Base-by-base conservation (phyloP, 1,140 invertebrate species). In the Anastatus disparis region DNA sequence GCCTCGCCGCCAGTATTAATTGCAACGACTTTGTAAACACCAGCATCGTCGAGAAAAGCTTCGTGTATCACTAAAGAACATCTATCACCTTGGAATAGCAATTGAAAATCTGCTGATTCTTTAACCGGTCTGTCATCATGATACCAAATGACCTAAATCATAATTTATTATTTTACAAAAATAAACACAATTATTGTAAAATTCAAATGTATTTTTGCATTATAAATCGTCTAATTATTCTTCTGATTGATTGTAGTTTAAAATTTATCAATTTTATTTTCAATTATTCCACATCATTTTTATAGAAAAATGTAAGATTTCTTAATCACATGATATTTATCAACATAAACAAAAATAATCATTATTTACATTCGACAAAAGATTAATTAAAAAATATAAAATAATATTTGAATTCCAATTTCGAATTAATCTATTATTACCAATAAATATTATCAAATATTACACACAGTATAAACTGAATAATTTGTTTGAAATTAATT, bases 81-180 rank as follows among this genome's bases (percentile, higher is more conserved):
- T 13, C 90, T 90, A 81, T 95, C 93, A 12, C 93, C 93, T 80
- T 93, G 92, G 79, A 95, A 94, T 0, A 94, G 84, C 10, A 94
- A 79, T 75, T 94, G 92, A 76, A 94, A 90, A 81, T 96, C 94
- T 26, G 90, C 88, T 1, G 93, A 95, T 81, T 94, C 94, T 80
- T 94, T 94, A 1, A 97, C 90, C 13, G 95, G 94, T 46, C 90
- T 86, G 65, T 91, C 91, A 76, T 96, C 90, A 76, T 95, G 94
- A 75, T 94, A 93, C 94, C 94, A 96, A 76, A 94, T 94, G 0
- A 96, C 89, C 87, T 92, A 75, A 63, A 67, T 26, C 42, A 59
- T 9, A 67, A 12, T 52, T 48, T 35, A 15, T 31, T 52, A 63
- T n/a, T 56, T 64, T 59, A 53, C 27, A 64, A 50, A 70, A 50